Evolutionary conservation across 2,888 invertebrate species (phyloP).

Genomic region (Drosophila ochracea): DNA sequence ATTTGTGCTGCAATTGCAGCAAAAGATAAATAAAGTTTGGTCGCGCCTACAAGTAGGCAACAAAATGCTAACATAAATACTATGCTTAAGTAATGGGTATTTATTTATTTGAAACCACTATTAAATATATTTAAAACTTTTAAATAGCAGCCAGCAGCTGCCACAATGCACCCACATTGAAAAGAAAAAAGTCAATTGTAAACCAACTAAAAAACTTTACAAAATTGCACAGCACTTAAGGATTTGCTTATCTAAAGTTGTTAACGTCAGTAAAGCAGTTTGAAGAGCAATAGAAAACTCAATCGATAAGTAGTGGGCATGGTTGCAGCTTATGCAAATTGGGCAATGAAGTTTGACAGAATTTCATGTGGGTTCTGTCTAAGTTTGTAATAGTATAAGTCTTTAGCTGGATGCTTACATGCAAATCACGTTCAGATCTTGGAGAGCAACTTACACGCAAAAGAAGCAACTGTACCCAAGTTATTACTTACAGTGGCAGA

Average conservation of each 20-base stretch:
- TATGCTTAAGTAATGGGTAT: neutral
- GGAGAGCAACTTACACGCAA: conserved; percentile 24
- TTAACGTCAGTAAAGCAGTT: neutral
- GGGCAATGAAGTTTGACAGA: conserved; percentile 30
- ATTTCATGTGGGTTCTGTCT: conserved; percentile 10
- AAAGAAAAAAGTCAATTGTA: conserved; percentile 1
- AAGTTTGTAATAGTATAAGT: conserved; percentile 25
- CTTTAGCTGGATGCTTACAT: conserved; percentile 23
- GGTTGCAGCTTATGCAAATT: conserved; percentile 50
- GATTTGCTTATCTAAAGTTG: conserved; percentile 5
- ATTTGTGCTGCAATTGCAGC: conserved; percentile 32
- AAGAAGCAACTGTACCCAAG: conserved; percentile 67
- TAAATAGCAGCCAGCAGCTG: neutral
- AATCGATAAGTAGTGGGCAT: conserved; percentile 17
- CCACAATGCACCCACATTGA: neutral
- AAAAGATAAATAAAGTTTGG: neutral
- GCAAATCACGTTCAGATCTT: conserved; percentile 48
- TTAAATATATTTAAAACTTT: neutral
- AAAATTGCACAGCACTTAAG: conserved; percentile 11
- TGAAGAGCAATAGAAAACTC: neutral
- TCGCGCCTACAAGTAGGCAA: conserved; percentile 31
- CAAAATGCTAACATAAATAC: neutral
- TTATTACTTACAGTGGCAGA: conserved; percentile 47
- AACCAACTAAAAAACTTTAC: neutral
- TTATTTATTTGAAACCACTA: neutral